Percentiles rank a stretch among this genome's conserved stretches.
These are phyloP conservation scores for Siphamia tubifer DNA, from an alignment of 2,113 vertebrate genomes.

Conservation along the genomic window DNA sequence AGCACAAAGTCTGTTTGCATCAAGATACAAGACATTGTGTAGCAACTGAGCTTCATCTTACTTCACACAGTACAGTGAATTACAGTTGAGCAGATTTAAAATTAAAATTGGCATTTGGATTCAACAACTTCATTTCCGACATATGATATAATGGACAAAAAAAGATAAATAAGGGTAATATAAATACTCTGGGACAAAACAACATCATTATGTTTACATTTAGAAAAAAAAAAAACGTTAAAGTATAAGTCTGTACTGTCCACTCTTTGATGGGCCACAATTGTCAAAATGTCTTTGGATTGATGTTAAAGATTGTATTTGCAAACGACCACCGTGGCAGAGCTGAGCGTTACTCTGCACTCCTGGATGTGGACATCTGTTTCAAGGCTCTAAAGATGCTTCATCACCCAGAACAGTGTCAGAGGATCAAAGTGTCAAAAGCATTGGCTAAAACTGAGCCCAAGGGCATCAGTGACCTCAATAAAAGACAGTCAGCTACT, in stretches of 20 bases:
- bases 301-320: slow-evolving; percentile 36
- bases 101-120: slow-evolving; percentile 42
- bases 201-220: slow-evolving; percentile 40
- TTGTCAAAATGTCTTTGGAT: slow-evolving; percentile 67
- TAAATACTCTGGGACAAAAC: slow-evolving; percentile 74
- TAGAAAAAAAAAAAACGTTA: slow-evolving; percentile 26
- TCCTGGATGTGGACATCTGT: slow-evolving; percentile 24
- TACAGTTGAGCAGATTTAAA: slow-evolving; percentile 31
- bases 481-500: slow-evolving; percentile 13
- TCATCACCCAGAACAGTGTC: neutral
- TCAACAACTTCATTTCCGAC: slow-evolving; percentile 46
- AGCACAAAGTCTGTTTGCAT: neutral
- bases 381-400: slow-evolving; percentile 14
- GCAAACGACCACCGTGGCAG: slow-evolving; percentile 4
- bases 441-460: neutral
- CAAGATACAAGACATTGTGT: neutral
- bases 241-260: slow-evolving; percentile 38
- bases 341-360: slow-evolving; percentile 1
- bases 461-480: neutral
- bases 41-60: neutral
- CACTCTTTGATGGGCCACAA: neutral
- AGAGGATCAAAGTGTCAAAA: neutral
- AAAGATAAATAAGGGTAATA: slow-evolving; percentile 69
- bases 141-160: slow-evolving; percentile 22
- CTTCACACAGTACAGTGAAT: neutral